Conservation (phyloP, 2,888 invertebrate genomes). For the Latheticus oryzae region DNA sequence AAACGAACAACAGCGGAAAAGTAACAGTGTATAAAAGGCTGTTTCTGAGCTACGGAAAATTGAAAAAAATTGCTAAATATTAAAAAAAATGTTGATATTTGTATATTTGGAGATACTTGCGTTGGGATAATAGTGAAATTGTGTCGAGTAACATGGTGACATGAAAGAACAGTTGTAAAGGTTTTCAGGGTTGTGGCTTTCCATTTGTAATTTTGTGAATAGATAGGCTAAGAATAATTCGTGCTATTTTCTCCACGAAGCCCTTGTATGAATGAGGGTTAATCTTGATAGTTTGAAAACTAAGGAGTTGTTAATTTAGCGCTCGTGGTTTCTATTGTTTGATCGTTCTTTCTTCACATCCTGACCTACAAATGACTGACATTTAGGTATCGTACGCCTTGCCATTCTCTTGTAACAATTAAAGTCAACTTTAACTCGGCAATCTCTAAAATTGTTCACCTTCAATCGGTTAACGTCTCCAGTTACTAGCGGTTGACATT, state of each 20-base stretch:
- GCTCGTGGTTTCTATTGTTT: constrained; percentile 30
- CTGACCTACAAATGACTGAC: constrained; percentile 38
- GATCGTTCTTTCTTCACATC: constrained; percentile 14
- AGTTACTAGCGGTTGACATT: constrained; percentile 22
- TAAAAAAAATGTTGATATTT: no score
- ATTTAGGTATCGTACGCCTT: constrained; percentile 28
- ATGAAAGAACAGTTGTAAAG: constrained; percentile 27
- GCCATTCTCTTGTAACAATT: constrained; percentile 25
- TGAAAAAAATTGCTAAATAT: no score
- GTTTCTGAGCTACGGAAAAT: no score
- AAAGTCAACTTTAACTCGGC: constrained; percentile 14
- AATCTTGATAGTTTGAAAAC: constrained; percentile 30
- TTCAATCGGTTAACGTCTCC: constrained; percentile 8
- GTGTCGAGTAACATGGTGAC: constrained; percentile 31
- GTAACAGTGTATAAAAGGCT: constrained; percentile 36
- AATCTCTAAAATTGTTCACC: constrained; percentile 25
- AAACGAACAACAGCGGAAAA: constrained; percentile 38
- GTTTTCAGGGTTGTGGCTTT: constrained; percentile 32
- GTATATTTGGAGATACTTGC: no score
- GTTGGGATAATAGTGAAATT: no score
- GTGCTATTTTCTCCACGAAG: background rate
- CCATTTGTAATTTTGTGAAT: constrained; percentile 25
- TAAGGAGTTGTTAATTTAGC: constrained; percentile 29
- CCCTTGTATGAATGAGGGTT: constrained; percentile 18
- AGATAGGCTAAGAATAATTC: constrained; percentile 24